Percentiles rank a stretch among this genome's conserved stretches.
These are phyloP conservation scores for Saccostrea cuccullata DNA, from an alignment of 1,140 invertebrate genomes.

Conservation along the genomic window DNA sequence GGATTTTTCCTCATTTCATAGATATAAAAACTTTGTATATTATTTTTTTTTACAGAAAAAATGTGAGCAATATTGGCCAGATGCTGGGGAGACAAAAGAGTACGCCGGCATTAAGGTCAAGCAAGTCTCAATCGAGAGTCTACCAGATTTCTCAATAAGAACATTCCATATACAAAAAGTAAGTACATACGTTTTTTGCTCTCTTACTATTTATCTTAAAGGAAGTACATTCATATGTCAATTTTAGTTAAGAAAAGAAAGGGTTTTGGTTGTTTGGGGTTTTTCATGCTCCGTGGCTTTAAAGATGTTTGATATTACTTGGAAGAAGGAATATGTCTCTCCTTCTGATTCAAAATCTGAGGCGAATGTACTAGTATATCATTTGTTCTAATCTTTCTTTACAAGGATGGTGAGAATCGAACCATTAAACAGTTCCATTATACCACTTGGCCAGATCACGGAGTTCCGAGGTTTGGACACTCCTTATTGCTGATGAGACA, in stretches of 20 bases:
- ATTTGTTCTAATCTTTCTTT: neutral
- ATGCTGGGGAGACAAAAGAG: conserved; percentile 89
- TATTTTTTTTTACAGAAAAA: conserved; percentile 85
- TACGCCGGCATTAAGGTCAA: conserved; percentile 94
- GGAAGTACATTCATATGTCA: no score
- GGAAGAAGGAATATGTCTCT: no score
- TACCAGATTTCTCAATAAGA: conserved; percentile 95
- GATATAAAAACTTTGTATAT: neutral
- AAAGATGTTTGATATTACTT: no score
- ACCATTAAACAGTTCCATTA: conserved; percentile 97
- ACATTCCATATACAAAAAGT: conserved; percentile 86
- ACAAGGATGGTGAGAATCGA: conserved; percentile 81
- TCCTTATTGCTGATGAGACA: conserved; percentile 97
- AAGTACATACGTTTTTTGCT: neutral
- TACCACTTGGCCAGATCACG: conserved; percentile 98
- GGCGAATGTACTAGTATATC: no score
- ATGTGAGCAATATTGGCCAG: conserved; percentile 99
- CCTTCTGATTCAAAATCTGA: no score
- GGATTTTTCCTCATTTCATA: neutral
- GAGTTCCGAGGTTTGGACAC: conserved; percentile 96
- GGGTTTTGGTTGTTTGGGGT: no score
- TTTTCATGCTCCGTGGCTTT: no score
- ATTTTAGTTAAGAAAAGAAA: no score
- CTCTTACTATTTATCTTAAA: no score
- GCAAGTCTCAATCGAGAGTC: conserved; percentile 91